Evolutionary conservation across 2,113 vertebrate species (phyloP).

Genomic region (Jaculus jaculus): DNA sequence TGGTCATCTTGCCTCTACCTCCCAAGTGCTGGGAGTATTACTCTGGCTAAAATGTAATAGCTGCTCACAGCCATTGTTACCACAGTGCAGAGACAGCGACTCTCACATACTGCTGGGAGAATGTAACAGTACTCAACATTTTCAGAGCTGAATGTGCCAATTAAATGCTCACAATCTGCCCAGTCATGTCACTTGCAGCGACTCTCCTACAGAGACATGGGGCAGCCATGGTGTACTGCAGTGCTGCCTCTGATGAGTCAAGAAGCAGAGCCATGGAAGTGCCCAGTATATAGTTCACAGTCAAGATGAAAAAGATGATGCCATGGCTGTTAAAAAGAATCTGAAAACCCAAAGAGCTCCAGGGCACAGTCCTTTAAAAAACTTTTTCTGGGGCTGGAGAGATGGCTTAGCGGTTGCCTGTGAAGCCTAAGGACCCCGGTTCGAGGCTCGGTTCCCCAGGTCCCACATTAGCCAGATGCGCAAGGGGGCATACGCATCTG

Average conservation of each 20-base stretch:
- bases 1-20: too few relatives aligned
- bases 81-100: background rate
- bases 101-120: background rate
- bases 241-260: background rate
- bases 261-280: background rate
- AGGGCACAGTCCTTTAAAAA: background rate
- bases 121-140: background rate
- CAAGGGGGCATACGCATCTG: too few relatives aligned
- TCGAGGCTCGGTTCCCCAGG: too few relatives aligned
- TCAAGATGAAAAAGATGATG: background rate
- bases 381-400: too few relatives aligned
- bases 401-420: too few relatives aligned
- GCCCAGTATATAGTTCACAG: accelerated
- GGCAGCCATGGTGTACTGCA: too few relatives aligned
- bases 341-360: background rate
- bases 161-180: background rate
- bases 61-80: too few relatives aligned
- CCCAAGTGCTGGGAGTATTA: too few relatives aligned
- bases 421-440: too few relatives aligned
- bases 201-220: background rate
- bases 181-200: background rate
- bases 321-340: background rate
- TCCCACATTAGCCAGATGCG: too few relatives aligned
- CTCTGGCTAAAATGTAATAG: too few relatives aligned
- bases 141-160: background rate